Conservation (phyloP, 2,797 vertebrate species). For the Alectoris magna region DNA sequence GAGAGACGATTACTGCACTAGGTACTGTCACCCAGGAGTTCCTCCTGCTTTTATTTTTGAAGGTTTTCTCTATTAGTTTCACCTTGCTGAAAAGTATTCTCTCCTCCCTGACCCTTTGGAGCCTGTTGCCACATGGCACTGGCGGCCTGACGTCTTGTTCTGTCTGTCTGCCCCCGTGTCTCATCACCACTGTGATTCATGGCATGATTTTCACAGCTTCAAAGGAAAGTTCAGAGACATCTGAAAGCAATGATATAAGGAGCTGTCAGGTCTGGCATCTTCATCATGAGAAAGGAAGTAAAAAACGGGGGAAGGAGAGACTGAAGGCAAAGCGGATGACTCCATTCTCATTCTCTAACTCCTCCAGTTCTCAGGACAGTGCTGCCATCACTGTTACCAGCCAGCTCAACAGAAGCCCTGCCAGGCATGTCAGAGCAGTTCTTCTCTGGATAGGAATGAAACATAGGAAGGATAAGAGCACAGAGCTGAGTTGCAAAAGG, state of each 20-base stretch:
- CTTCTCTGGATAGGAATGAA: not conserved
- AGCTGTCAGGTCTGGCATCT: not conserved
- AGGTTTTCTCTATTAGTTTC: constrained; percentile 24
- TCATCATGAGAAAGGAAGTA: not conserved
- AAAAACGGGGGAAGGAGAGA: not conserved
- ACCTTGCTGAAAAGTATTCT: constrained; percentile 27
- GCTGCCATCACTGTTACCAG: not conserved
- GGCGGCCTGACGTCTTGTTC: not conserved
- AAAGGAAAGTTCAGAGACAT: constrained; percentile 32
- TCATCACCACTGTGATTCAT: constrained; percentile 31
- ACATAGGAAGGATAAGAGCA: not conserved
- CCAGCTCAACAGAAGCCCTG: not conserved
- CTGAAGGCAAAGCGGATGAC: not conserved
- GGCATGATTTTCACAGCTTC: constrained; percentile 19
- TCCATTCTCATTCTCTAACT: rapidly evolving
- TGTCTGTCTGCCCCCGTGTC: not conserved
- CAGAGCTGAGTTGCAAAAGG: not conserved
- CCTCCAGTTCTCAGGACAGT: not conserved
- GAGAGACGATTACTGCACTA: not conserved
- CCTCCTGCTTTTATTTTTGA: constrained; percentile 16
- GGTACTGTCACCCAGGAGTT: not conserved
- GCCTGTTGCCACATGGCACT: not conserved
- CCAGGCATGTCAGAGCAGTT: not conserved
- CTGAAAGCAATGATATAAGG: constrained; percentile 1
- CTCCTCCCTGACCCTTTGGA: constrained; percentile 1